These are phyloP conservation scores for Garrulus glandarius DNA, from an alignment of 2,797 vertebrate genomes.

Conservation along the genomic window DNA sequence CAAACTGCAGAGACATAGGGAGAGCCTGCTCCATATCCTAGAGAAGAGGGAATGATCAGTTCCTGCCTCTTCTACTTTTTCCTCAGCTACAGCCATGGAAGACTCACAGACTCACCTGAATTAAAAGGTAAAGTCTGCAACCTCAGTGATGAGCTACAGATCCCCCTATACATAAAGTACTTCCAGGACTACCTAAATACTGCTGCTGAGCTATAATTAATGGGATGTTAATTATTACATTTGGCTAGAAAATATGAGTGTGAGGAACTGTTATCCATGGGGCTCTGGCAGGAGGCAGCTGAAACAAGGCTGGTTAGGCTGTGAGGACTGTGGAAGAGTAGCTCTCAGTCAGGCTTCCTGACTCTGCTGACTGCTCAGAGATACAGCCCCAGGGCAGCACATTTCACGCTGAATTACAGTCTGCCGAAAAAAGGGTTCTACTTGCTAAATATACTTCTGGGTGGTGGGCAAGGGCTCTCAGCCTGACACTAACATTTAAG, in stretches of 20 bases:
- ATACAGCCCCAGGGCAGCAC: neutral
- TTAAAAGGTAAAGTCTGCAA: neutral
- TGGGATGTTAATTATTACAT: neutral
- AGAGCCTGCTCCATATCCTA: neutral
- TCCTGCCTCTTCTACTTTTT: neutral
- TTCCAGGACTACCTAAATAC: neutral
- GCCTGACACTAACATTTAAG: neutral
- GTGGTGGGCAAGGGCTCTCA: neutral
- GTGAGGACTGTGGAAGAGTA: neutral
- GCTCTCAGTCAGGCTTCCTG: neutral
- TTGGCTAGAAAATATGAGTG: neutral
- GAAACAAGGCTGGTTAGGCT: neutral
- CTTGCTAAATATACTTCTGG: neutral
- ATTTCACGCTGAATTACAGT: neutral
- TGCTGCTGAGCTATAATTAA: neutral
- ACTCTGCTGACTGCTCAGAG: neutral
- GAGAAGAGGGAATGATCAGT: neutral
- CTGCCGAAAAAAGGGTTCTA: neutral
- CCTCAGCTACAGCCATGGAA: neutral
- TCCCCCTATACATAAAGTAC: neutral
- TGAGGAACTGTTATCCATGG: neutral
- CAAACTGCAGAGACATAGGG: neutral
- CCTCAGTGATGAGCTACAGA: neutral
- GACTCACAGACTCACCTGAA: neutral
- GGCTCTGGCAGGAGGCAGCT: neutral